A percentile compares a stretch with the other conserved stretches of the same genome.
These are phyloP conservation scores for Cyrtonyx montezumae DNA, from an alignment of 2,113 vertebrate genomes.

Conservation along the genomic window DNA sequence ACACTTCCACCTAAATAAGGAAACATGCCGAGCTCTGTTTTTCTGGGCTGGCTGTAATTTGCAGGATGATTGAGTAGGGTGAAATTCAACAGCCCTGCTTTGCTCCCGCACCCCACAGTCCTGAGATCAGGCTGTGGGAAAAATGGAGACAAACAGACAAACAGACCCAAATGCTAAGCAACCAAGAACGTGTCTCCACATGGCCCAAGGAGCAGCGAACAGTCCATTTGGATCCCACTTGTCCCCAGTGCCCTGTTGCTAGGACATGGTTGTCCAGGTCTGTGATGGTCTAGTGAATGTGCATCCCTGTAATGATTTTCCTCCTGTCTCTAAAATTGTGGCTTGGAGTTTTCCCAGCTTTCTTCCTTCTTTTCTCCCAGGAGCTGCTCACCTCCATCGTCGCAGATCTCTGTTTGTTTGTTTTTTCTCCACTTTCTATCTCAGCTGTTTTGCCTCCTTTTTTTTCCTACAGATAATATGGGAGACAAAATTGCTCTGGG, in stretches of 20 bases:
- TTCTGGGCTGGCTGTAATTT: slow-evolving; percentile 38
- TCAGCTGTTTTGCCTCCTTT: background rate
- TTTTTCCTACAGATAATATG: too few species aligned
- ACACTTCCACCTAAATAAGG: slow-evolving; percentile 64
- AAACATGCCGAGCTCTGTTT: slow-evolving; percentile 35
- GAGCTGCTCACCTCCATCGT: background rate
- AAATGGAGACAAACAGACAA: slow-evolving; percentile 8
- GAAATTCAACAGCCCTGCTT: slow-evolving; percentile 45
- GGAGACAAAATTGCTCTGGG: accelerated
- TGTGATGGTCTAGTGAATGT: slow-evolving; percentile 46
- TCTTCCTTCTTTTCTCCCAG: background rate
- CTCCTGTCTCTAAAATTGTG: background rate
- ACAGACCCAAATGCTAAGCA: slow-evolving; percentile 25
- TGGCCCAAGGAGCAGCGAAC: slow-evolving; percentile 18
- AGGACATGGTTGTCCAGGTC: background rate
- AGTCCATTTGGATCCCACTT: slow-evolving; percentile 43
- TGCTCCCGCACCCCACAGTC: background rate
- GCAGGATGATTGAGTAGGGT: slow-evolving; percentile 57
- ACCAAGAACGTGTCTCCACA: accelerated
- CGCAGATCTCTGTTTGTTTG: background rate
- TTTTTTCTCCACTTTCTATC: background rate
- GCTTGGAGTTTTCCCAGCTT: background rate
- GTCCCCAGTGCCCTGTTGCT: slow-evolving; percentile 12
- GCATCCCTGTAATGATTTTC: background rate
- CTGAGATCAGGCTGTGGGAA: slow-evolving; percentile 57